phyloP scores from a whole-genome alignment of 2,113 vertebrate species.

The Centropus bengalensis region DNA sequence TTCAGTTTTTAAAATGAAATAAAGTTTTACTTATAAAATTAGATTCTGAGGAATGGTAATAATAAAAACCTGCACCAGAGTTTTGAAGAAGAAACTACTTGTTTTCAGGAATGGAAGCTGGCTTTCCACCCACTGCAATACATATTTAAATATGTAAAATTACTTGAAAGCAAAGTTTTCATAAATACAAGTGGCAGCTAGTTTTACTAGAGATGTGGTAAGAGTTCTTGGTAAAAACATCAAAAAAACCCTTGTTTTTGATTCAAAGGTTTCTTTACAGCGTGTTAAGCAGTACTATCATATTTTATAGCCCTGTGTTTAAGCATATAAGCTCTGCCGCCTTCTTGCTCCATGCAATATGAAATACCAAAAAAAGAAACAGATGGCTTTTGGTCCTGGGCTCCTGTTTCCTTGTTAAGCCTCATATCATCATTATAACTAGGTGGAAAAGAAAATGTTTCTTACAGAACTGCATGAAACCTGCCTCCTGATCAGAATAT shows the following conservation, averaged over 20 bases:
- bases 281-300: neutral
- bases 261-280: neutral
- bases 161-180: slow-evolving; percentile 23
- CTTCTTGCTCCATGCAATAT: slow-evolving; percentile 1
- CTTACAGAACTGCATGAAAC: slow-evolving; percentile 44
- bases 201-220: slow-evolving; percentile 6
- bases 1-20: neutral
- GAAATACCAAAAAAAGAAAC: slow-evolving; percentile 41
- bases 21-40: neutral
- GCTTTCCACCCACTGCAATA: neutral
- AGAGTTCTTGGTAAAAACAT: neutral
- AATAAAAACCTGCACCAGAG: neutral
- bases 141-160: neutral
- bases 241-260: neutral
- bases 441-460: slow-evolving; percentile 55
- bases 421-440: slow-evolving; percentile 43
- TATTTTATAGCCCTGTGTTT: neutral
- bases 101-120: slow-evolving; percentile 7
- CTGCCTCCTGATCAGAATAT: slow-evolving; percentile 29
- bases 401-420: slow-evolving; percentile 60
- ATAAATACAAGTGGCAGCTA: neutral
- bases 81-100: neutral
- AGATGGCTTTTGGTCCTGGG: slow-evolving; percentile 66
- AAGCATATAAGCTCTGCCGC: slow-evolving; percentile 32
- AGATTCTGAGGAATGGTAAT: neutral